A percentile compares a stretch with the other conserved stretches of the same genome.
These are phyloP conservation scores for Trichopoda pennipes DNA, from an alignment of 2,888 invertebrate species.

Conservation along the genomic window DNA sequence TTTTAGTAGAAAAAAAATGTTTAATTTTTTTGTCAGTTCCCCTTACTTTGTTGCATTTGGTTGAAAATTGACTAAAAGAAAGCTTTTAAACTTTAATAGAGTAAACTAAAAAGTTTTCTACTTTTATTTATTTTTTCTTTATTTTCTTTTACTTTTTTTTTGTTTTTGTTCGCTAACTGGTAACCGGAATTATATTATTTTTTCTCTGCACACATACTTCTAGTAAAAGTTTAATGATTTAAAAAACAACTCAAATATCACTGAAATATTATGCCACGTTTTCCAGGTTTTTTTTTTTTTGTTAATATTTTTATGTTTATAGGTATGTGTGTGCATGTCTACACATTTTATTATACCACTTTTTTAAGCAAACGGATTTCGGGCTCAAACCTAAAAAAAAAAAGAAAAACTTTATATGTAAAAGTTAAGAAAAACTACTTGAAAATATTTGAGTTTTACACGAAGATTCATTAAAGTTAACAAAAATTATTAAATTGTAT, in stretches of 20 bases:
- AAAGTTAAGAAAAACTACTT: neutral
- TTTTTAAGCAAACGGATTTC: slow-evolving; percentile 28
- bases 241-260: slow-evolving; percentile 37
- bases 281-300: slow-evolving; percentile 8
- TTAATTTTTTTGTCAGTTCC: slow-evolving; percentile 54
- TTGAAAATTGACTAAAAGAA: slow-evolving; percentile 74
- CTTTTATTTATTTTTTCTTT: slow-evolving; percentile 26
- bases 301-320: neutral
- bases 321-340: neutral
- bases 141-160: too few species aligned
- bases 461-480: slow-evolving; percentile 18
- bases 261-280: slow-evolving; percentile 54
- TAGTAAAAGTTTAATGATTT: slow-evolving; percentile 10
- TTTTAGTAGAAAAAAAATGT: slow-evolving; percentile 38
- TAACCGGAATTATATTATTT: slow-evolving; percentile 28
- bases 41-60: slow-evolving; percentile 27
- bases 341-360: slow-evolving; percentile 33
- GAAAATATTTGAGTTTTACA: neutral
- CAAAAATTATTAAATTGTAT: too few species aligned
- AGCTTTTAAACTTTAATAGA: slow-evolving; percentile 79
- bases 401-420: neutral
- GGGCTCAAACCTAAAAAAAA: neutral
- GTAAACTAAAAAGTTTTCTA: slow-evolving; percentile 73
- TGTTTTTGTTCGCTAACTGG: slow-evolving; percentile 8
- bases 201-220: neutral